Evolutionary conservation across 2,113 vertebrate genomes (phyloP).

Genomic region (Rhadina sibilatrix): DNA sequence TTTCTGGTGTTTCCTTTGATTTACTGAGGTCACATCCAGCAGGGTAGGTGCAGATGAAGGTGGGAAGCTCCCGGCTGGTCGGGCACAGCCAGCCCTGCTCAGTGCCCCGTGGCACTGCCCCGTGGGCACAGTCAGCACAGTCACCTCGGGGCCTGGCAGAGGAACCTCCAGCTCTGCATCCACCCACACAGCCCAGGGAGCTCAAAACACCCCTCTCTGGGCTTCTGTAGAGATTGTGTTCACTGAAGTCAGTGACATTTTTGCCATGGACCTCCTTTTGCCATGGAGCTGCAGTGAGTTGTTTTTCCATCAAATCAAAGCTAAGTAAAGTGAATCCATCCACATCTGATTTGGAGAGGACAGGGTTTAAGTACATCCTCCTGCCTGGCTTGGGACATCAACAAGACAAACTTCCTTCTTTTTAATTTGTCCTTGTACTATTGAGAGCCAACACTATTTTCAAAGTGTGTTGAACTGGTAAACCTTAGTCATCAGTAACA

Average conservation of each 20-base stretch:
- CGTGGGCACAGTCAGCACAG: accelerated
- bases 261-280: neutral
- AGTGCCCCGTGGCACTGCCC: neutral
- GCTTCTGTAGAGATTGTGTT: neutral
- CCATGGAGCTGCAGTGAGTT: too few relatives aligned
- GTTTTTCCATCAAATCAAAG: too few relatives aligned
- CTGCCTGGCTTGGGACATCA: neutral
- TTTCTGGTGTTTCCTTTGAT: neutral
- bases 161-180: neutral
- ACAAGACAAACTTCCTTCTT: neutral
- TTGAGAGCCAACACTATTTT: neutral
- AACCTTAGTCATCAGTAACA: neutral
- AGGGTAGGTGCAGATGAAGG: neutral
- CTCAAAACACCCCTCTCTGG: neutral
- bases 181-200: neutral
- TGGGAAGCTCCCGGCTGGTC: neutral
- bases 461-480: neutral
- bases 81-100: neutral
- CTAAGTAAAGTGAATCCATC: neutral
- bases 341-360: neutral
- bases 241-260: neutral
- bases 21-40: neutral
- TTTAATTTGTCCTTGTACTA: neutral
- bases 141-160: neutral
- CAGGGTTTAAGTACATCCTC: neutral